A percentile compares a stretch with the other conserved stretches of the same genome.
These are phyloP conservation scores for Bambusicola thoracicus DNA, from an alignment of 2,113 vertebrate genomes.

Conservation along the genomic window DNA sequence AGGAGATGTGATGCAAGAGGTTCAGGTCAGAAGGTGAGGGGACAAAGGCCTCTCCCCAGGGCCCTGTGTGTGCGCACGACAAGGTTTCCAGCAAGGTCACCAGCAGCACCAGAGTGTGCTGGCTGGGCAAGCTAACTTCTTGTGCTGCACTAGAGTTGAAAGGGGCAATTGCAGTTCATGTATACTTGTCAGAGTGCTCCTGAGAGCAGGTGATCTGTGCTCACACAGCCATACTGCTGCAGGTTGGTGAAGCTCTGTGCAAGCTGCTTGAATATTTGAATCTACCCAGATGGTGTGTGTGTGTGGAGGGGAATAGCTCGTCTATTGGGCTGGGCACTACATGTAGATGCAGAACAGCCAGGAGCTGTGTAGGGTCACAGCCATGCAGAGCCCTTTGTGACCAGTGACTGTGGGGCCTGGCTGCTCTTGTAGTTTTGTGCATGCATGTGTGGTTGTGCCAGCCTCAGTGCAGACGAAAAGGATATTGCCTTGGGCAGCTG, in stretches of 20 bases:
- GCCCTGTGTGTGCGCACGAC: neutral
- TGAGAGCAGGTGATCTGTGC: neutral
- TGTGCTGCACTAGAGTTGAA: neutral
- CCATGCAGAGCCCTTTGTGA: neutral
- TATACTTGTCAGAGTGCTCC: neutral
- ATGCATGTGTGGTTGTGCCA: fast-evolving
- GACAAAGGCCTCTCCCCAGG: neutral
- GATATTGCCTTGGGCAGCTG: neutral
- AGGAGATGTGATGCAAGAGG: neutral
- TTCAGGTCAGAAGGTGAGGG: neutral
- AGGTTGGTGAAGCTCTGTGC: neutral
- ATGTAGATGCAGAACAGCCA: neutral
- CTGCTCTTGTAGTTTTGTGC: neutral
- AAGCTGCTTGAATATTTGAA: neutral
- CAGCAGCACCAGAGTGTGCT: neutral
- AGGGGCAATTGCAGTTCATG: neutral
- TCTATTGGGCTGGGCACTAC: neutral
- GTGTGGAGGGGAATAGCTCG: neutral
- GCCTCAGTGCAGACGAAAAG: neutral
- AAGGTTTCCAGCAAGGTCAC: neutral
- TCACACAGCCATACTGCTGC: neutral
- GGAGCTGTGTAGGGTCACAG: neutral
- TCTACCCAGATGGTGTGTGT: fast-evolving
- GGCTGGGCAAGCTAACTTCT: neutral
- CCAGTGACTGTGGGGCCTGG: neutral